A percentile compares a stretch with the other conserved stretches of the same genome.
Conservation (phyloP, 2,797 vertebrate species). For the Pelochelys cantorii region DNA sequence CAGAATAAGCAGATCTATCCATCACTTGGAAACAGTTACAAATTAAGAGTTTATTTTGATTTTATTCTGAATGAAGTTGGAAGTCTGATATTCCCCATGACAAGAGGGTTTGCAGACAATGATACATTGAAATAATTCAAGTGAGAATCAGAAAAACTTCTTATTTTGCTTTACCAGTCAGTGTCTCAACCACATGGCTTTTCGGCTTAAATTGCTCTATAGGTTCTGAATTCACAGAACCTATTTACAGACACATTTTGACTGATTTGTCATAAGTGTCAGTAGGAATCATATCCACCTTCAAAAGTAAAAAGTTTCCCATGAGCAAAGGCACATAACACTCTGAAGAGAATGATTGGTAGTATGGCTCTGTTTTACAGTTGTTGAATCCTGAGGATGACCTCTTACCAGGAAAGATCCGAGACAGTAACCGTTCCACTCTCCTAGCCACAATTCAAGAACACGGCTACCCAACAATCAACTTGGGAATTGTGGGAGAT, state of each 20-base stretch:
- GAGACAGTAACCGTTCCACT: conserved; percentile 98
- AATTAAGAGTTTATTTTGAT: neutral
- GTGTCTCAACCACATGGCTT: neutral
- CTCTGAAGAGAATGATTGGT: conserved; percentile 59
- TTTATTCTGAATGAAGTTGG: neutral
- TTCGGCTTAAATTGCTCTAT: neutral
- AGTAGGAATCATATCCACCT: neutral
- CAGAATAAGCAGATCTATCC: neutral
- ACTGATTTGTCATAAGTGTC: neutral
- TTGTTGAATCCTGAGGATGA: conserved; percentile 98
- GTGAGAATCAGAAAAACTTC: neutral
- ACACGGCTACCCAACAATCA: conserved; percentile 98
- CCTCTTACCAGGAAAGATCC: conserved; percentile 97
- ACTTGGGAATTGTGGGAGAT: conserved; percentile 98
- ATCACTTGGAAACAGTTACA: neutral
- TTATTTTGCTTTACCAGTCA: neutral
- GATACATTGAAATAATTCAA: neutral
- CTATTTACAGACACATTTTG: neutral
- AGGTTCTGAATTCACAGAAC: neutral
- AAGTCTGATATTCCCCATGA: neutral
- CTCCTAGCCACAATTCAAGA: conserved; percentile 98
- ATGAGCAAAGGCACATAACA: neutral
- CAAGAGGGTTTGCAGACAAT: neutral
- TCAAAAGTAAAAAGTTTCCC: neutral
- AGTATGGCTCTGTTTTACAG: conserved; percentile 78